A percentile compares a stretch with the other conserved stretches of the same genome.
Evolutionary conservation across 2,888 invertebrate species (phyloP).

Genomic region (Nemurella pictetii): DNA sequence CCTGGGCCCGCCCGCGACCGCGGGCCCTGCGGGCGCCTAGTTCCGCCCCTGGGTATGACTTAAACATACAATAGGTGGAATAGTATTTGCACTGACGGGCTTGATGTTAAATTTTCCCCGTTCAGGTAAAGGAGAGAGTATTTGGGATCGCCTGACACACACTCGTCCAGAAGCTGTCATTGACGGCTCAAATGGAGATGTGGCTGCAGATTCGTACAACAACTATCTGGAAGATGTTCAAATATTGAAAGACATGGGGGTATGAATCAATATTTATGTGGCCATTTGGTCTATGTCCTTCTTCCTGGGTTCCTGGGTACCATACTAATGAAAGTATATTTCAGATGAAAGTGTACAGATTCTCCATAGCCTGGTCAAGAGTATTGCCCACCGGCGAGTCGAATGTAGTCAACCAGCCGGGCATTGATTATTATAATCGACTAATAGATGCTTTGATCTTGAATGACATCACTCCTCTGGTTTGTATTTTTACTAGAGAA

Average conservation of each 20-base stretch:
- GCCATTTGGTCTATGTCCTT: no score
- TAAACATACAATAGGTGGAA: no score
- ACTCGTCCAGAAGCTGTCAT: conserved; percentile 45
- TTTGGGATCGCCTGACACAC: conserved; percentile 19
- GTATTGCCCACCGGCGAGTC: conserved; percentile 51
- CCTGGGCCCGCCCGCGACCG: no score
- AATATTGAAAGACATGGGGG: conserved; percentile 49
- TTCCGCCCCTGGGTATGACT: no score
- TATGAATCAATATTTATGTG: background rate
- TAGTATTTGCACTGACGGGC: background rate
- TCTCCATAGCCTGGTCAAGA: conserved; percentile 52
- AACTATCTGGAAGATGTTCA: conserved; percentile 52
- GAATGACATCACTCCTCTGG: conserved; percentile 50
- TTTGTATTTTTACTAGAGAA: background rate
- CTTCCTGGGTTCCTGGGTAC: background rate
- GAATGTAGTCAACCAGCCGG: conserved; percentile 44
- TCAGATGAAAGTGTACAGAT: conserved; percentile 42
- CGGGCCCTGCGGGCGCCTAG: no score
- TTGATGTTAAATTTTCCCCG: background rate
- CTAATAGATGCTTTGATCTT: conserved; percentile 50
- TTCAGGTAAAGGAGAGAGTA: conserved; percentile 21
- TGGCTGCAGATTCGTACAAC: conserved; percentile 53
- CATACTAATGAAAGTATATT: background rate
- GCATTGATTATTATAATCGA: conserved; percentile 52
- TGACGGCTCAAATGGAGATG: conserved; percentile 49